These are phyloP conservation scores for Odobenus rosmarus DNA, from an alignment of 2,113 vertebrate genomes.

Conservation along the genomic window DNA sequence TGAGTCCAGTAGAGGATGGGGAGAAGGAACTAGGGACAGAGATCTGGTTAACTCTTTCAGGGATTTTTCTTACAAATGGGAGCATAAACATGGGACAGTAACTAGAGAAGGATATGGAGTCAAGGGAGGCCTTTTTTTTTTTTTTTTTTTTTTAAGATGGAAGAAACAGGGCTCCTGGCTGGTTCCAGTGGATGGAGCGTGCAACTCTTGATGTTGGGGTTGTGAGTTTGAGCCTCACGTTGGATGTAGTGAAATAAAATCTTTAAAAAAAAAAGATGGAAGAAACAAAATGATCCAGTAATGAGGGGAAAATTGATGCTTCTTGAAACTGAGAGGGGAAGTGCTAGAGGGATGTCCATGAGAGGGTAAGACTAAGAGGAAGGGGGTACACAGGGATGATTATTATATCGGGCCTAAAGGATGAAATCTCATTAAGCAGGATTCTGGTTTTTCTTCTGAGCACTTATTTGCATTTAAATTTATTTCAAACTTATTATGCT, in stretches of 20 bases:
- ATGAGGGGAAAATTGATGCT: neutral
- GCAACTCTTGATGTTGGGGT: neutral
- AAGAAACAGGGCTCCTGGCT: neutral
- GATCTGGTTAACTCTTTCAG: neutral
- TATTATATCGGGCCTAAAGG: neutral
- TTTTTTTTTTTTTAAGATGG: neutral
- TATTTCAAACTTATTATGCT: conserved; percentile 50
- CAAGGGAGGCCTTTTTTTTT: neutral
- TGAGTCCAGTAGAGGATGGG: neutral
- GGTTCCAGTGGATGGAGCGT: neutral
- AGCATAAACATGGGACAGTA: neutral
- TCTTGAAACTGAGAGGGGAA: neutral
- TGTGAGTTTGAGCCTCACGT: neutral
- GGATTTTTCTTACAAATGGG: neutral
- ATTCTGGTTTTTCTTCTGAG: conserved; percentile 47
- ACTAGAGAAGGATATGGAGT: neutral
- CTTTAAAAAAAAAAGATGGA: neutral
- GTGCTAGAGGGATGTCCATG: neutral
- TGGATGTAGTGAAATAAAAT: neutral
- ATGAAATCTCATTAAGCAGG: neutral
- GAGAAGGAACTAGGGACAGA: neutral
- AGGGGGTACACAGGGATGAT: neutral
- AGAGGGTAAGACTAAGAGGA: neutral
- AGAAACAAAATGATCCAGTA: neutral
- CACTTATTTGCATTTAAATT: conserved; percentile 42